Conservation (phyloP, 2,888 invertebrate genomes). For the Pheosia gnoma region DNA sequence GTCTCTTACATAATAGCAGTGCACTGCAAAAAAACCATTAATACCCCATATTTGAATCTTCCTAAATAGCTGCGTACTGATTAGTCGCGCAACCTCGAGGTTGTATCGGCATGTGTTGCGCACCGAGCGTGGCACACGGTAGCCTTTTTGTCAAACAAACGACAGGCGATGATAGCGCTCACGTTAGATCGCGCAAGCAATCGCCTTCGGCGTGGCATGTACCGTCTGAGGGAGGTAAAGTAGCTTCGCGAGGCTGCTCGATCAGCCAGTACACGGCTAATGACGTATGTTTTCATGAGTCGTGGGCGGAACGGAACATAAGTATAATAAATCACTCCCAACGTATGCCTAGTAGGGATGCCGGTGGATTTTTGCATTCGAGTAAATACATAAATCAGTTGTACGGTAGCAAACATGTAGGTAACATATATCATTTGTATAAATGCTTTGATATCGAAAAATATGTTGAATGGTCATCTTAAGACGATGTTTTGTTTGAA, state of each 20-base stretch:
- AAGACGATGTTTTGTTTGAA: not conserved
- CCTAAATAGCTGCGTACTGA: constrained; percentile 17
- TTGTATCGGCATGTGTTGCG: too few species aligned
- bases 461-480: not conserved
- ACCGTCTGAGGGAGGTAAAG: too few species aligned
- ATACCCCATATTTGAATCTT: constrained; percentile 36
- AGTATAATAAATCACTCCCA: constrained; percentile 46
- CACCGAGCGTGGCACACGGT: too few species aligned
- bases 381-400: constrained; percentile 43
- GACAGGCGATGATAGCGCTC: too few species aligned
- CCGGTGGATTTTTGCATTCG: constrained; percentile 39
- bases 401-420: constrained; percentile 17
- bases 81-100: too few species aligned
- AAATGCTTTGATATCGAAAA: constrained; percentile 11
- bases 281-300: constrained; percentile 35
- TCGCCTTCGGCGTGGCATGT: too few species aligned
- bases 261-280: not conserved
- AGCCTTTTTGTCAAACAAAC: too few species aligned
- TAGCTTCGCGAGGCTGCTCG: too few species aligned
- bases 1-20: constrained; percentile 20
- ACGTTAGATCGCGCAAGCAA: too few species aligned
- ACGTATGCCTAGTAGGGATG: constrained; percentile 27
- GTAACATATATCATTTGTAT: constrained; percentile 5
- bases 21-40: constrained; percentile 38
- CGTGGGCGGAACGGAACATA: constrained; percentile 45